phyloP scores from a whole-genome alignment of 2,888 invertebrate species.

The Eupithecia exiguata region DNA sequence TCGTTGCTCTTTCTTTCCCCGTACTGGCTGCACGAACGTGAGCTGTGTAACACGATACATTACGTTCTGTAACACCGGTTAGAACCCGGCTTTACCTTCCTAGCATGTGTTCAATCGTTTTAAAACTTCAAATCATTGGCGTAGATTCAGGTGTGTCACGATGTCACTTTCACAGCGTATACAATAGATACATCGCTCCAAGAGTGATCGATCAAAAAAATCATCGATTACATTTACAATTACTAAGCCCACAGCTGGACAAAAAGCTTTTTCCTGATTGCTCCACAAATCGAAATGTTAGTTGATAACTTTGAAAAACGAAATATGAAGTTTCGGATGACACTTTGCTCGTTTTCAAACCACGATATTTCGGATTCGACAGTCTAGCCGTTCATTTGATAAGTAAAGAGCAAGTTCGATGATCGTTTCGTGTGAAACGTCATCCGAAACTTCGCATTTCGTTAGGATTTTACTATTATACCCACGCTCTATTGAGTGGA shows the following conservation, averaged over 20 bases:
- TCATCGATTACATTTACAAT: too few relatives aligned
- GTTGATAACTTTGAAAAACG: neutral
- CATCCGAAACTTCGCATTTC: neutral
- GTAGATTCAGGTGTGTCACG: neutral
- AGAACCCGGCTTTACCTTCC: neutral
- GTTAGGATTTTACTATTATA: neutral
- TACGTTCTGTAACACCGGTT: neutral
- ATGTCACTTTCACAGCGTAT: too few relatives aligned
- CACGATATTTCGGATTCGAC: neutral
- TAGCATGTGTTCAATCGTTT: neutral
- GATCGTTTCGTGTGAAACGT: neutral
- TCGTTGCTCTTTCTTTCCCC: neutral
- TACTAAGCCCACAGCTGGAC: too few relatives aligned
- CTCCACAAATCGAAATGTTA: neutral
- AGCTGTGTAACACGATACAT: neutral
- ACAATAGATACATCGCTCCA: too few relatives aligned
- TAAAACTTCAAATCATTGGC: neutral
- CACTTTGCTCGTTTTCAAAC: neutral
- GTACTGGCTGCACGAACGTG: neutral
- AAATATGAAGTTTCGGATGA: neutral
- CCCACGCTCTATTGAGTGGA: neutral
- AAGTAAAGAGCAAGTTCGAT: neutral
- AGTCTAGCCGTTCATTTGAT: neutral
- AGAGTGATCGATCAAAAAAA: too few relatives aligned
- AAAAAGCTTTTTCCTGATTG: neutral